Base-by-base conservation (phyloP, 37 sponge, comb jelly and placozoan species). In the Dysidea cf. avara region DNA sequence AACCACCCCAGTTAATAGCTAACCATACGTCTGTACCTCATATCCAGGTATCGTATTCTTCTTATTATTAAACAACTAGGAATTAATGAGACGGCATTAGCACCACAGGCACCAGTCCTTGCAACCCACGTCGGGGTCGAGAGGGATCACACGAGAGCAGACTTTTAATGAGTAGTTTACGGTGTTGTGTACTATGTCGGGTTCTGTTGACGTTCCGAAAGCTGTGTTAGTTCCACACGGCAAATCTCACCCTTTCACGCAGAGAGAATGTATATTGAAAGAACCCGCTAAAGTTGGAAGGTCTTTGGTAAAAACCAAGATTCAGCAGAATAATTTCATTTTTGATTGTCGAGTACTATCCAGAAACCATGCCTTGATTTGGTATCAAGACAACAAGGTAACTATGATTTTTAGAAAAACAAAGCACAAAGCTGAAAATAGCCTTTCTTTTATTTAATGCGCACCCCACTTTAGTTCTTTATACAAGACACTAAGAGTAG, bases 261-360 rank as follows among this genome's bases (percentile, higher is more conserved):
- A 71, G 52, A 64, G 95, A 16, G 95, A 94, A 28, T 91, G 90
- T 36, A 7, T 69, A 2, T 49, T 84, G 18, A 59, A 7, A 0
- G 83, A 88, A 31, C 68, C 86, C 3, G 78, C 59, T 24, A 95
- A 93, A 62, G 82, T 97, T 18, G 99, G 99, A 0, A 53, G 99
- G 35, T 84, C 92, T 16, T 92, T 94, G 3, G 94, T 87, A 32
- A 85, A 78, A 63, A 70, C 62, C 16, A 94, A 81, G 74, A 83
- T 92, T 17, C 55, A 77, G 3, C 80, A 67, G 7, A 81, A 94
- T 68, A 97, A 97, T 65, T 59, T 94, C 13, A 97, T 97, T 5
- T 97, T 97, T 60, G 95, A 94, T 61, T 97, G 99, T 52, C 90
- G 97, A 56, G 99, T 97, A 13, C 78, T 97, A 31, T 97, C 99